Evolutionary conservation across 2,888 invertebrate genomes (phyloP), one percentile per base, ranked within the genome.

Genomic region (Auanema sp.): DNA sequence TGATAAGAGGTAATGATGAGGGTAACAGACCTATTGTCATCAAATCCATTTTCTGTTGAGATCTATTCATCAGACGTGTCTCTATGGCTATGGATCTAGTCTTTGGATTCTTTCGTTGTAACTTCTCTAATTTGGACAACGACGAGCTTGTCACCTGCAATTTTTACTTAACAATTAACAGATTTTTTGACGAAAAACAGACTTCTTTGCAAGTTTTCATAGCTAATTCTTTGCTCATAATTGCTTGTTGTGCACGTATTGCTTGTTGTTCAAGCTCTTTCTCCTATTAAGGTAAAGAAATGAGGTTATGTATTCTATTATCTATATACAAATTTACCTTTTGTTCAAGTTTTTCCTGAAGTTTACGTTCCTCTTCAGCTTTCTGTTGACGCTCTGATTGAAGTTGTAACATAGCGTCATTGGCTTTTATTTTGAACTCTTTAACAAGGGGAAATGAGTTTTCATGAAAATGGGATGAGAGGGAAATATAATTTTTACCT

Each of bases 1-100:
- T 42, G 5, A 16, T 2, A n/a, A 14, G 5, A 6, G 14, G 25
- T 43, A 24, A 6, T 10, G 42, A 5, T 6, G 47, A 23, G 24
- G 50, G 2, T 55, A 4, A 6, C 43, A 42, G 21, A 73, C 73
- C 73, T 56, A 62, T 61, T 3, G 66, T 67, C 11, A 72, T 67
- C 23, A 68, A 47, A 14, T 57, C 44, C 53, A 70, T 60, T 40
- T 72, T 70, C 33, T 66, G 43, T 14, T 63, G 60, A 6, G 60
- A 53, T 8, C 23, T 14, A 33, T 71, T 71, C 62, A 75, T 59
- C 43, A 70, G 69, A 42, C 75, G 47, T 0, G 70, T 75, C 54
- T 75, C 75, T 8, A 66, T 42, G 24, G 67, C 75, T 0, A 75
- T 64, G 40, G 68, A 68, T 55, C 62, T 64, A 50, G 58, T 63